Base-by-base conservation (phyloP, 2,797 vertebrate genomes). In the Chrysocyon brachyurus region DNA sequence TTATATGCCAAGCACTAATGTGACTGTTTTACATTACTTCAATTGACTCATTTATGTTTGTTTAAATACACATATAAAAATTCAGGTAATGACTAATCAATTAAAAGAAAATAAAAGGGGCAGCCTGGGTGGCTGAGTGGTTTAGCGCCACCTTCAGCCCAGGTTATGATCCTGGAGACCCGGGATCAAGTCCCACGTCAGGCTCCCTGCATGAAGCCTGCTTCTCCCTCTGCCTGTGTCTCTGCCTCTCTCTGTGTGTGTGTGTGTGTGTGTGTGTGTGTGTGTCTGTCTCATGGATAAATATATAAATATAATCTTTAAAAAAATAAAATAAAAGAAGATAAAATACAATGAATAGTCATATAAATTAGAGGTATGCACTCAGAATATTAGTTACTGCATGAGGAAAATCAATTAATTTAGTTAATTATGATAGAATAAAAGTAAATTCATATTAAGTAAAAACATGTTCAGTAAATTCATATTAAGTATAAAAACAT, bases 391-490 rank as follows among this genome's bases (percentile, higher is more conserved):
- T 52, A 66, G 64, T 90, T 87, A 68, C n/a, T 87, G 4, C 92
- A 83, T 49, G 2, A 81, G 24, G 28, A 96, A 93, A 87, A 63
- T 64, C 82, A 90, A 85, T 75, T 84, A 54, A 95, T 86, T 46
- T 70, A 90, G 19, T 28, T 75, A 85, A 86, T 5, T 63, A 59
- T 75, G 31, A 84, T 1, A 89, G 16, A 86, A 92, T 61, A 90
- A 96, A 94, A 70, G 36, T 64, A 84, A 91, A 52, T 84, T 63
- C 33, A 26, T 87, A 83, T 64, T 22, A 68, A 91, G 64, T 77
- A 73, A 88, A 88, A 75, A 31, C n/a, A 86, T 36, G 26, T 59
- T 68, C 40, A 70, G n/a, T 64, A 84, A 91, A 52, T 84, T 63
- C 33, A 26, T 87, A 83, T 64, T 22, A 68, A 91, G 64, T 33